phyloP scores from a whole-genome alignment of 53 echinoderm and acorn worm species.

The Holothuria leucospilota region DNA sequence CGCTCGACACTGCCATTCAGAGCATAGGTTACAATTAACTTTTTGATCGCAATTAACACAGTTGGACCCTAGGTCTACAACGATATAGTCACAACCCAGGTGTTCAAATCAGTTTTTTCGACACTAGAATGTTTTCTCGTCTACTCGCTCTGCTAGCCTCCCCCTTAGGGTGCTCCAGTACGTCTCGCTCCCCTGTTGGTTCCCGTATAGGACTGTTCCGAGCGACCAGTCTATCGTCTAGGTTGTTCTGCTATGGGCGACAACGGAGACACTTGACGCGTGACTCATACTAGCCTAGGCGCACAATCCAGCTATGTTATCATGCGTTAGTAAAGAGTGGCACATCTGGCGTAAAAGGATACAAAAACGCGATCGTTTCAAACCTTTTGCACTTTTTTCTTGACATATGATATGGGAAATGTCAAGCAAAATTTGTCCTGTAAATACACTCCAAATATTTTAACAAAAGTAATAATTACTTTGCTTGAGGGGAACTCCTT shows the following conservation, averaged over 20 bases:
- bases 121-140: conserved; percentile 11
- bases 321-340: conserved; percentile 9
- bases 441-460: conserved; percentile 30
- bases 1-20: neutral
- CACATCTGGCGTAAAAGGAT: neutral
- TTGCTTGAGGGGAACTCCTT: neutral
- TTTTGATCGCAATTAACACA: conserved; percentile 37
- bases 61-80: conserved; percentile 16
- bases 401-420: conserved; percentile 26
- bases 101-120: neutral
- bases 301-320: neutral
- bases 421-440: conserved; percentile 20
- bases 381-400: conserved; percentile 11
- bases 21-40: conserved; percentile 31
- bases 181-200: conserved; percentile 44
- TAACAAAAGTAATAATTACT: conserved; percentile 19
- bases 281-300: conserved; percentile 41
- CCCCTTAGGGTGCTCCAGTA: conserved; percentile 36
- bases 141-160: neutral
- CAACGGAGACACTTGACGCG: neutral
- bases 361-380: neutral
- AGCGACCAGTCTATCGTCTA: conserved; percentile 21
- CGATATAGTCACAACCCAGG: conserved; percentile 23
- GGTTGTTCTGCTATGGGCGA: conserved; percentile 21
- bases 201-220: neutral